phyloP scores from a whole-genome alignment of 1,140 invertebrate species.

The Drosophila obscura region DNA sequence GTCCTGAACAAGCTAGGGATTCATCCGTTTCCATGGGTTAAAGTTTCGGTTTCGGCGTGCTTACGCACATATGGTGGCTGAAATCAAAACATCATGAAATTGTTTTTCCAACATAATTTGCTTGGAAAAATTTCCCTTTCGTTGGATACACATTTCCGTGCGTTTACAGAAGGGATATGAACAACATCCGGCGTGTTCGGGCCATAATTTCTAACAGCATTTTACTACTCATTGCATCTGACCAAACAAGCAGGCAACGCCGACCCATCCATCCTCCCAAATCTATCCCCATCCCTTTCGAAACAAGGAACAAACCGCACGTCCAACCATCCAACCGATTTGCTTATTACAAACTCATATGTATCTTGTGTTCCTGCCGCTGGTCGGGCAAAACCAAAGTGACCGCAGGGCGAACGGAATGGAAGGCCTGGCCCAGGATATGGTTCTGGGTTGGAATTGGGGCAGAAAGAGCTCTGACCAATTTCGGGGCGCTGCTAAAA shows the following conservation, averaged over 20 bases:
- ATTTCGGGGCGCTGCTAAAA: conserved; percentile 67
- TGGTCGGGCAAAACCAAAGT: conserved; percentile 53
- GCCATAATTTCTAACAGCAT: conserved; percentile 78
- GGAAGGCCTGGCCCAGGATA: neutral
- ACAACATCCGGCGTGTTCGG: conserved; percentile 76
- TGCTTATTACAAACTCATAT: conserved; percentile 79
- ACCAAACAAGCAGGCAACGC: conserved; percentile 43
- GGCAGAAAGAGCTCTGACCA: conserved; percentile 22
- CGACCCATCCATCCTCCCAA: no score
- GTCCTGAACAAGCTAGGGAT: conserved; percentile 11
- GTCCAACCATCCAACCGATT: conserved; percentile 49
- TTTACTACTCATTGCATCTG: conserved; percentile 82
- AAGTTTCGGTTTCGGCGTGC: conserved; percentile 23
- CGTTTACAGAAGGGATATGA: conserved; percentile 80
- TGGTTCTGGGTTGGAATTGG: conserved; percentile 3
- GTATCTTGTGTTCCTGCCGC: conserved; percentile 54
- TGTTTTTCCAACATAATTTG: conserved; percentile 78
- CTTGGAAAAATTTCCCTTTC: conserved; percentile 61
- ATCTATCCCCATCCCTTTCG: neutral
- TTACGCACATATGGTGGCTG: conserved; percentile 68
- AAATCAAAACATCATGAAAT: conserved; percentile 82
- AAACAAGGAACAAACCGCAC: conserved; percentile 3
- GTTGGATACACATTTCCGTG: conserved; percentile 67
- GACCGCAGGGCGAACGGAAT: conserved; percentile 62
- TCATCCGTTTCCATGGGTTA: neutral